Percentiles rank a stretch among this genome's conserved stretches.
Conservation (phyloP, 2,888 invertebrate species). For the Steinernema carpocapsae region DNA sequence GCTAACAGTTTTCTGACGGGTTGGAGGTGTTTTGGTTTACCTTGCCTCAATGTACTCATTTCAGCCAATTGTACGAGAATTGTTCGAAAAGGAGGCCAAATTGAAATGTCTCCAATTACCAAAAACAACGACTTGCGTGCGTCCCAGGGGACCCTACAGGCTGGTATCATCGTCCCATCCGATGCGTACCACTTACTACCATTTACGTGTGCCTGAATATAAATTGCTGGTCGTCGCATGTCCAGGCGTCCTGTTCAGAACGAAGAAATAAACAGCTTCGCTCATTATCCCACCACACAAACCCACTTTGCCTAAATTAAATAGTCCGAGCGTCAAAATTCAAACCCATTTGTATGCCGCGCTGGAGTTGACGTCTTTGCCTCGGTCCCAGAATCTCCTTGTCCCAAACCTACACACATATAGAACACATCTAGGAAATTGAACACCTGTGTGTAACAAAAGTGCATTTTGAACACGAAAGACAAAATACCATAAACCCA, state of each 20-base stretch:
- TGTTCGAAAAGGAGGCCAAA: too few species aligned
- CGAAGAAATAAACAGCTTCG: conserved; percentile 13
- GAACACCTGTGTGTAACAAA: too few species aligned
- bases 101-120: background rate
- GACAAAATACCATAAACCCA: too few species aligned
- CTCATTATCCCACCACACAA: conserved; percentile 22
- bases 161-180: background rate
- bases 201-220: conserved; percentile 33
- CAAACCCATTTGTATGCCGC: conserved; percentile 18
- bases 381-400: background rate
- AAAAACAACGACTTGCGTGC: conserved; percentile 1
- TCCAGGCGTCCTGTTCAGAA: background rate
- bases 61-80: too few species aligned
- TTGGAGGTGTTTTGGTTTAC: too few species aligned
- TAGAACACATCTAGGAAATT: too few species aligned
- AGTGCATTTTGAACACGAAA: too few species aligned
- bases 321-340: background rate
- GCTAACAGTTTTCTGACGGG: too few species aligned
- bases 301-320: conserved; percentile 27
- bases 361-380: background rate
- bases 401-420: too few species aligned
- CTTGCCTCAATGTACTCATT: too few species aligned
- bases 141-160: background rate
- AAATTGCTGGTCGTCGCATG: conserved; percentile 13
- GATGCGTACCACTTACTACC: conserved; percentile 30